Base-by-base conservation (phyloP, 2,113 vertebrate species). In the Chionomys nivalis region DNA sequence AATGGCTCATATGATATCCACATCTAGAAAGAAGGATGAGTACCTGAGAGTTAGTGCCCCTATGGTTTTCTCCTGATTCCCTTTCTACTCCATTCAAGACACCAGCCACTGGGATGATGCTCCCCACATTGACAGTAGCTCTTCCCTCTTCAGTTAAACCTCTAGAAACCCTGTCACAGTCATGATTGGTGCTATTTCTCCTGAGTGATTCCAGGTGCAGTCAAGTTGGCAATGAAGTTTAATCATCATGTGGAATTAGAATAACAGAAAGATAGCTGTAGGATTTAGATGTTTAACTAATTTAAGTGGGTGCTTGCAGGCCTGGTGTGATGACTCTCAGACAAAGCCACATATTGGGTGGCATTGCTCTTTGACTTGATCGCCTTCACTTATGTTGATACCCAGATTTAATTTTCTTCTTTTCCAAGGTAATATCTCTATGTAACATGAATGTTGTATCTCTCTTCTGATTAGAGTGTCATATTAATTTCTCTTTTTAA, bases 401-500 rank as follows among this genome's bases (percentile, higher is more conserved):
- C 6, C 24, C 77, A 44, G 31, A 65, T 86, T 85, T 42, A 88
- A 65, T 70, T 11, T 90, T 91, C 21, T 39, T 42, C 36, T 90
- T 4, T 42, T 52, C 19, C 17, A 12, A 93, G 94, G 52, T 19
- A n/a, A 39, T 55, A 36, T 92, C 91, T 76, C 68, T 93, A 44
- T 92, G 75, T 55, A 96, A 72, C 44, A 28, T 68, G 24, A 72
- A 47, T 78, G 75, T 19, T 76, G 10, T 58, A 24, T 90, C 23
- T 83, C 44, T 94, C 42, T 94, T 85, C 83, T 93, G 66, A 94
- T 76, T 93, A 47, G 78, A 81, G 76, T 81, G 82, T 92, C 78
- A 79, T 90, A 79, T 83, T 77, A 63, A 78, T 95, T 96, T 96
- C 7, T 93, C 83, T 81, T 93, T 94, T 68, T 28, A 78, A 90